Conservation (phyloP, 2,113 vertebrate genomes). For the Nesoenas mayeri region DNA sequence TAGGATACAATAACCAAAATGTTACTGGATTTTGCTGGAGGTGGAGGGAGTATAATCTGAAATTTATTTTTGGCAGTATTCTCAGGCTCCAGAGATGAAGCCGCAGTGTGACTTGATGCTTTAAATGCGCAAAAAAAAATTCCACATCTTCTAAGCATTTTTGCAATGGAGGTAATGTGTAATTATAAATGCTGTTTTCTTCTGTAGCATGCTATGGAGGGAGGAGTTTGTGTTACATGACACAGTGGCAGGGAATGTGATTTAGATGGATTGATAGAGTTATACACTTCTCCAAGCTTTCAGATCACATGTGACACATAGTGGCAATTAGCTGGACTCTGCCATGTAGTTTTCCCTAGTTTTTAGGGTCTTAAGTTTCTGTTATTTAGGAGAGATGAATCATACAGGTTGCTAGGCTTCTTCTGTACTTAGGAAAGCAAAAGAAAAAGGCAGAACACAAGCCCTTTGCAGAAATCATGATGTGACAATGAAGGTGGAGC, state of each 20-base stretch:
- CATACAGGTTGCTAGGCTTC: not conserved
- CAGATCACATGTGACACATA: accelerated
- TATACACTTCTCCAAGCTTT: not conserved
- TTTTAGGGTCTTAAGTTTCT: not conserved
- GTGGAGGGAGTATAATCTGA: not conserved
- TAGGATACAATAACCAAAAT: not conserved
- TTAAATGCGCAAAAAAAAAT: not conserved
- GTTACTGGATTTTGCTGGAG: not conserved
- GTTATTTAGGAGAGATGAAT: not conserved
- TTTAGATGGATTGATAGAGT: not conserved
- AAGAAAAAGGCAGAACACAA: not conserved
- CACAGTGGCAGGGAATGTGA: not conserved
- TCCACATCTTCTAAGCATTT: not conserved
- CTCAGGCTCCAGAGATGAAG: not conserved
- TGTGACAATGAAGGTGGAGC: accelerated
- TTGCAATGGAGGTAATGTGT: not conserved
- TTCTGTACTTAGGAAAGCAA: not conserved
- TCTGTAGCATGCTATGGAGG: not conserved
- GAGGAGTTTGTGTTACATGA: not conserved
- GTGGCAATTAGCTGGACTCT: not conserved
- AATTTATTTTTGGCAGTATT: not conserved
- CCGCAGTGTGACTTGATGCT: not conserved
- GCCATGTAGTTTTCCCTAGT: not conserved
- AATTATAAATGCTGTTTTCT: not conserved
- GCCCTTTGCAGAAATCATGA: not conserved